phyloP scores from a whole-genome alignment of 2,888 invertebrate genomes.

The Herminia tarsipennalis region DNA sequence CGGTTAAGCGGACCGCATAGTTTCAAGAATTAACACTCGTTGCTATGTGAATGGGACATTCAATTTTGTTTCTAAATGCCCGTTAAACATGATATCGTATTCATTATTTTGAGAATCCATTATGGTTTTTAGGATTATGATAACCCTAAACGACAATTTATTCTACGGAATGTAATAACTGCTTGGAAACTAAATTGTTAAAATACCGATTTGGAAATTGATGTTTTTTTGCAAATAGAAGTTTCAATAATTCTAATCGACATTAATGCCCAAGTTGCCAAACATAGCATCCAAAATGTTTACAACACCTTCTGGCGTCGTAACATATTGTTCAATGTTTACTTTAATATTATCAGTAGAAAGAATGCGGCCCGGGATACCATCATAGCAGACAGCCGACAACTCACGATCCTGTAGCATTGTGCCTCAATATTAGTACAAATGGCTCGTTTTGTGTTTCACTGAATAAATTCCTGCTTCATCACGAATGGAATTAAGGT shows the following conservation, averaged over 20 bases:
- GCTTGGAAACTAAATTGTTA: too few relatives aligned
- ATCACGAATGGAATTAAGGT: constrained; percentile 35
- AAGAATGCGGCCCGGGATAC: constrained; percentile 31
- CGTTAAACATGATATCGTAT: too few relatives aligned
- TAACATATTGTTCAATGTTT: constrained; percentile 26
- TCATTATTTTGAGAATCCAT: too few relatives aligned
- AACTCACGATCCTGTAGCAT: constrained; percentile 21
- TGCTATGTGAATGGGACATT: constrained; percentile 18
- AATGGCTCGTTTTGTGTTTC: constrained; percentile 36
- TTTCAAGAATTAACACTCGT: constrained; percentile 56
- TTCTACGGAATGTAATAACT: too few relatives aligned
- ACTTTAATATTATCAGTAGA: constrained; percentile 29
- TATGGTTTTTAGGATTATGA: too few relatives aligned
- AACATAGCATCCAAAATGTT: background rate
- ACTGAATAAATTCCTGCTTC: constrained; percentile 40
- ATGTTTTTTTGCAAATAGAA: too few relatives aligned
- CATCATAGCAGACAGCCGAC: constrained; percentile 11
- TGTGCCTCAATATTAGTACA: constrained; percentile 34
- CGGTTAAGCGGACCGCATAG: too few relatives aligned
- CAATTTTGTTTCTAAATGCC: constrained; percentile 23
- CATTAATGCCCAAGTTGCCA: too few relatives aligned
- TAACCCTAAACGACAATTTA: too few relatives aligned
- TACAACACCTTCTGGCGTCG: background rate
- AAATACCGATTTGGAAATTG: too few relatives aligned
- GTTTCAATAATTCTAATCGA: too few relatives aligned